These are phyloP conservation scores for Apistogramma diplotaenia DNA, from an alignment of 2,113 vertebrate genomes.

Conservation along the genomic window DNA sequence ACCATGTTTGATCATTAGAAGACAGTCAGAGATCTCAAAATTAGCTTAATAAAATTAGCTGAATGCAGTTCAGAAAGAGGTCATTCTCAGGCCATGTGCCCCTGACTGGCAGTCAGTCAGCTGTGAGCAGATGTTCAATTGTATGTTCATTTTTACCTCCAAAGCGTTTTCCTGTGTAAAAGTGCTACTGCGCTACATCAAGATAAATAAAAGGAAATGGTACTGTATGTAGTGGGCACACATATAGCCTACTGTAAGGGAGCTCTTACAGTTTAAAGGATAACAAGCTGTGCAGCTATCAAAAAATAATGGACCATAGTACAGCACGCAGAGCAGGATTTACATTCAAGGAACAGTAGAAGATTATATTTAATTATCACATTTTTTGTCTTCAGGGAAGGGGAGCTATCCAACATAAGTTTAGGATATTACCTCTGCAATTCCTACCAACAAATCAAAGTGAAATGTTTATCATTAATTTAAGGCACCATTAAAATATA, in stretches of 20 bases:
- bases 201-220: not conserved
- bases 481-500: not conserved
- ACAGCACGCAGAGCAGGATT: not conserved
- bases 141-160: not conserved
- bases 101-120: not conserved
- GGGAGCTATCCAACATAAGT: not conserved
- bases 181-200: not conserved
- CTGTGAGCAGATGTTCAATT: not conserved
- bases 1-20: conserved; percentile 36
- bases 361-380: not conserved
- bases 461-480: not conserved
- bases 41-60: not conserved
- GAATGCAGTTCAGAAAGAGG: conserved; percentile 8
- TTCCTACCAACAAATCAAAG: not conserved
- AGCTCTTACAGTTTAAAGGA: conserved; percentile 3
- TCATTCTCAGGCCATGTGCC: not conserved
- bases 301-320: conserved; percentile 7
- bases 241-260: not conserved
- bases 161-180: not conserved
- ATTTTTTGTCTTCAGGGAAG: conserved; percentile 8
- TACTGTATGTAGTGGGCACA: not conserved
- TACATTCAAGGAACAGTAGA: not conserved
- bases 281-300: conserved; percentile 24
- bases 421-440: not conserved
- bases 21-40: conserved; percentile 2